Evolutionary conservation across 2,888 invertebrate species (phyloP).

Genomic region (Melieria picta): DNA sequence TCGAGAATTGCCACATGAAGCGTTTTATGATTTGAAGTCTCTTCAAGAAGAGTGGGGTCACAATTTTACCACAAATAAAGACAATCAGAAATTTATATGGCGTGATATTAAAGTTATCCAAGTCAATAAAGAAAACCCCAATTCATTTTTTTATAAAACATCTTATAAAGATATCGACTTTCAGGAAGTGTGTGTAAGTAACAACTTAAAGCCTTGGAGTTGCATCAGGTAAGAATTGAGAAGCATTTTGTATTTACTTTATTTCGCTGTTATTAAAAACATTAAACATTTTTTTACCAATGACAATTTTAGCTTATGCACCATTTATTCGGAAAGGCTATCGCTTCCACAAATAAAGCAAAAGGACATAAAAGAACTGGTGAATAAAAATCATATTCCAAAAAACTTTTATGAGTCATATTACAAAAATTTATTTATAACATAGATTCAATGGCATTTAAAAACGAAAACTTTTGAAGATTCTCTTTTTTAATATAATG

Average conservation of each 20-base stretch:
- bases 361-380: constrained; percentile 27
- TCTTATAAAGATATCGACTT: constrained; percentile 29
- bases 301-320: constrained; percentile 28
- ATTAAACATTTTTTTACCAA: constrained; percentile 22
- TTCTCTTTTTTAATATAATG: constrained; percentile 32
- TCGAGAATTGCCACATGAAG: not conserved
- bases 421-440: constrained; percentile 31
- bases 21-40: constrained; percentile 3
- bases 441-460: constrained; percentile 27
- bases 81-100: constrained; percentile 10
- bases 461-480: constrained; percentile 30
- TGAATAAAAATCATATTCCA: constrained; percentile 3
- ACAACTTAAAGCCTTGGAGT: constrained; percentile 26
- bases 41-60: not conserved
- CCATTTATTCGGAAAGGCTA: constrained; percentile 32
- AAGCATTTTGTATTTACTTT: constrained; percentile 1
- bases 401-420: constrained; percentile 28
- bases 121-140: constrained; percentile 17
- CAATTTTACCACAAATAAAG: not conserved
- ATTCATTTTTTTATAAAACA: constrained; percentile 31
- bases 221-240: constrained; percentile 26
- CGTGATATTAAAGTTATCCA: constrained; percentile 3
- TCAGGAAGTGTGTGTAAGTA: constrained; percentile 29
- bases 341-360: constrained; percentile 29
- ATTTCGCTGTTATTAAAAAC: constrained; percentile 26